phyloP scores from a whole-genome alignment of 2,113 vertebrate genomes.

The Ammodramus savannarum region DNA sequence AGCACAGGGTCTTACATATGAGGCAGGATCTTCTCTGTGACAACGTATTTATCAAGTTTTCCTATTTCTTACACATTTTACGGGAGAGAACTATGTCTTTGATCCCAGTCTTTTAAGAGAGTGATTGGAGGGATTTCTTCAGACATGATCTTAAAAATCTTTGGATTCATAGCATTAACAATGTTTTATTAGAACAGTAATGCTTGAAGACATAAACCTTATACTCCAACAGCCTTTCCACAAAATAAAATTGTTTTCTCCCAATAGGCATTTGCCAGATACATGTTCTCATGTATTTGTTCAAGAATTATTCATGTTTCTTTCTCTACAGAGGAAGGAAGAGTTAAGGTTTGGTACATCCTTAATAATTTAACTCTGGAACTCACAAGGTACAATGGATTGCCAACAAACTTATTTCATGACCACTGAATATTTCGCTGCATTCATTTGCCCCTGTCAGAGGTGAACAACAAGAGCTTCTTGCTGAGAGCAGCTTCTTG shows the following conservation, averaged over 20 bases:
- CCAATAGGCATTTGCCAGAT: not conserved
- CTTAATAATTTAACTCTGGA: not conserved
- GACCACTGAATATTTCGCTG: not conserved
- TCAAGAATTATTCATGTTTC: not conserved
- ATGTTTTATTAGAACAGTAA: not conserved
- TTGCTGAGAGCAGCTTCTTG: not conserved
- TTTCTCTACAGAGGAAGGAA: not conserved
- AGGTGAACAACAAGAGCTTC: not conserved
- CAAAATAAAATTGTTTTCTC: not conserved
- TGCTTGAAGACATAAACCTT: not conserved
- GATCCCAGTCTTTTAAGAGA: not conserved
- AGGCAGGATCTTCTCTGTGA: not conserved
- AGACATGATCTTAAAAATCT: not conserved
- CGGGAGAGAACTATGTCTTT: not conserved
- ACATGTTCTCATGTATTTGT: not conserved
- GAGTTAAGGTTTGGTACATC: not conserved
- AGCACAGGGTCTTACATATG: not conserved
- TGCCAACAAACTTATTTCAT: not conserved
- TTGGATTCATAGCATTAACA: not conserved
- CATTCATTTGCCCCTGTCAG: not conserved
- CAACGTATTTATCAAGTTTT: not conserved
- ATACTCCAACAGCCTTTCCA: not conserved
- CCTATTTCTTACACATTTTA: not conserved
- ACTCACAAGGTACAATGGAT: not conserved
- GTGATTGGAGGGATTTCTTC: not conserved